Evolutionary conservation across 2,797 vertebrate genomes (phyloP).

Genomic region (Hoplostethus mediterraneus): DNA sequence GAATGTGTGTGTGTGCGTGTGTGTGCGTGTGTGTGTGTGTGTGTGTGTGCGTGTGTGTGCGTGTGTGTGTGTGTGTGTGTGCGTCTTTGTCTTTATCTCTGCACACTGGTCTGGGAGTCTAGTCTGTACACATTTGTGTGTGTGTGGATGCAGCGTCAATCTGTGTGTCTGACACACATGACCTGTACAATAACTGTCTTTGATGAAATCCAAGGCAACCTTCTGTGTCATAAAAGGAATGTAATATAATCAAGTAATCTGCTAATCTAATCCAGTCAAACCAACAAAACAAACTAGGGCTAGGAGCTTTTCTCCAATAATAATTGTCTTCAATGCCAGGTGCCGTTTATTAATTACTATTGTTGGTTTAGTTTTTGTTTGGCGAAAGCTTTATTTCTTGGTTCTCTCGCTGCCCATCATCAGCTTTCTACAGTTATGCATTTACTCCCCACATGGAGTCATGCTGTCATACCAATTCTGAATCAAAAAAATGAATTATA

Average conservation of each 20-base stretch:
- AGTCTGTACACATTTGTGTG: background rate
- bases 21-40: conserved; percentile 14
- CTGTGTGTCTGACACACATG: conserved; percentile 15
- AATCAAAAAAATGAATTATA: conserved; percentile 38
- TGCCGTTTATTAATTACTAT: conserved; percentile 35
- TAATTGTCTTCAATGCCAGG: conserved; percentile 43
- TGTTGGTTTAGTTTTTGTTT: conserved; percentile 46
- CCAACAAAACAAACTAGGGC: conserved; percentile 23
- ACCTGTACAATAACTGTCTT: conserved; percentile 32
- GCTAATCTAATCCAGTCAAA: conserved; percentile 48
- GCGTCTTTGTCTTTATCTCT: background rate
- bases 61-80: background rate
- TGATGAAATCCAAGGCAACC: conserved; percentile 26
- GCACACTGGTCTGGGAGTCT: background rate
- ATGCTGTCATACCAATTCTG: conserved; percentile 36
- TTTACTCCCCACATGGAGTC: conserved; percentile 26
- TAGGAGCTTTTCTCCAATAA: conserved; percentile 31
- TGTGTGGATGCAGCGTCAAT: background rate
- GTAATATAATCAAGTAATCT: conserved; percentile 44
- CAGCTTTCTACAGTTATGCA: conserved; percentile 22
- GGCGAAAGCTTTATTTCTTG: background rate
- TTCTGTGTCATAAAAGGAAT: conserved; percentile 40
- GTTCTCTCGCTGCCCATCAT: conserved; percentile 18
- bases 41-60: conserved; percentile 18
- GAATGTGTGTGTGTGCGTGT: conserved; percentile 22